These are phyloP conservation scores for Carollia perspicillata DNA, from an alignment of 2,113 vertebrate genomes.

Conservation along the genomic window DNA sequence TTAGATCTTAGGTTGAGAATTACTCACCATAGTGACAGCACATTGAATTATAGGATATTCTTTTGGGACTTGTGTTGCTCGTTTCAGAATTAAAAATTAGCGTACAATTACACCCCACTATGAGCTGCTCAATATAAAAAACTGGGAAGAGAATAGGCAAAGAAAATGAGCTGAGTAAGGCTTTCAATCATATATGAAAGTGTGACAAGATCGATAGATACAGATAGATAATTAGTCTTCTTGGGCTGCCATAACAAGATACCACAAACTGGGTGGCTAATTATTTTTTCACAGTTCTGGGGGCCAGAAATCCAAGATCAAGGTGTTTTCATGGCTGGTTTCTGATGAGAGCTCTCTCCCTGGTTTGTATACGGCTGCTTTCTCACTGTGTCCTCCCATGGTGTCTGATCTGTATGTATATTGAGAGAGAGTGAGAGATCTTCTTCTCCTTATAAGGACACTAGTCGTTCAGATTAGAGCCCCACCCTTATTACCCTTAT, in stretches of 20 bases:
- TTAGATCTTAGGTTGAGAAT: background rate
- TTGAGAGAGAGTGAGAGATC: too few species aligned
- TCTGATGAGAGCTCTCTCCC: background rate
- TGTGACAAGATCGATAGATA: background rate
- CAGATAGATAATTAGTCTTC: background rate
- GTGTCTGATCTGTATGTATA: background rate
- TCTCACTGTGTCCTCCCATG: background rate
- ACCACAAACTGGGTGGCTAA: background rate
- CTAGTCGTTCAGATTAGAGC: background rate
- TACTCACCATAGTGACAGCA: background rate
- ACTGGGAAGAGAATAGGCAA: background rate
- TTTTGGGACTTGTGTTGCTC: background rate
- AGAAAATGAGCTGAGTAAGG: background rate
- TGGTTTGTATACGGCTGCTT: background rate
- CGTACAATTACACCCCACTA: background rate
- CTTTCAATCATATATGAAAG: background rate
- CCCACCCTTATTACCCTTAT: background rate
- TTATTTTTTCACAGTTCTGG: background rate
- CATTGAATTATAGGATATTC: background rate
- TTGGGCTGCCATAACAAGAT: background rate
- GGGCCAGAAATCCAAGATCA: background rate
- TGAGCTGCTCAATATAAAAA: background rate
- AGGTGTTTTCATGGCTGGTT: background rate
- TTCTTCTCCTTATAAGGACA: background rate
- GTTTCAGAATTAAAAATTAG: slow-evolving; percentile 39